Base-by-base conservation (phyloP, 1,140 invertebrate species). In the Heterodera schachtii region DNA sequence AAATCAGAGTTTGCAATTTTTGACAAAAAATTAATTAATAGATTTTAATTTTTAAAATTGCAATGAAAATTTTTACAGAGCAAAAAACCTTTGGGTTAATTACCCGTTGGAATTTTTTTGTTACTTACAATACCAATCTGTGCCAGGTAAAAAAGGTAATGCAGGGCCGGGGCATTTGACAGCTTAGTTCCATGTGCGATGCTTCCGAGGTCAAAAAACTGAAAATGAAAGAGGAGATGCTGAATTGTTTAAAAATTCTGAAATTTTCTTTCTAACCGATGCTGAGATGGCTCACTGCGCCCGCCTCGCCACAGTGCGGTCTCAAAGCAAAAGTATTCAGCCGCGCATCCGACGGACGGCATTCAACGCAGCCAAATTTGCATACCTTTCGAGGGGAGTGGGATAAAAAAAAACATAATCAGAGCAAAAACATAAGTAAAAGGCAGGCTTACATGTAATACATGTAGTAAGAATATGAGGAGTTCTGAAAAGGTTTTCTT, bases 251-350 rank as follows among this genome's bases (percentile, higher is more conserved):
- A 11, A 11, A 60, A 52, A 52, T 52, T 4, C 13, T 0, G 13
- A 52, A 52, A 52, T 52, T 52, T 13, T 13, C 1, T 4, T 52
- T 1, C 1, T 52, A 13, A 2, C 49, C 49, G 11, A 52, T 2
- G 49, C 49, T 13, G 1, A 52, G 7, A 52, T 52, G 7, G 8
- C 16, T 8, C 9, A 8, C 6, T 52, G 84, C 81, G 0, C 98
- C 98, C 69, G 98, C 97, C 92, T 99, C 98, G 1, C 98, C 98
- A 91, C 97, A 98, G 92, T 99, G 98, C 44, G 98, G 97, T 46
- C 98, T 93, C 74, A 99, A 91, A 16, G 96, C 95, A 90, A 99
- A 97, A 0, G 96, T 98, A 88, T 97, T 96, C 60, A 99, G 90
- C 2, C 95, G 90, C 95, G 94, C 86, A 96, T 94, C 86, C 95